A percentile compares a stretch with the other conserved stretches of the same genome.
Conservation (phyloP, 1,140 invertebrate genomes). For the Scaptomyza montana region DNA sequence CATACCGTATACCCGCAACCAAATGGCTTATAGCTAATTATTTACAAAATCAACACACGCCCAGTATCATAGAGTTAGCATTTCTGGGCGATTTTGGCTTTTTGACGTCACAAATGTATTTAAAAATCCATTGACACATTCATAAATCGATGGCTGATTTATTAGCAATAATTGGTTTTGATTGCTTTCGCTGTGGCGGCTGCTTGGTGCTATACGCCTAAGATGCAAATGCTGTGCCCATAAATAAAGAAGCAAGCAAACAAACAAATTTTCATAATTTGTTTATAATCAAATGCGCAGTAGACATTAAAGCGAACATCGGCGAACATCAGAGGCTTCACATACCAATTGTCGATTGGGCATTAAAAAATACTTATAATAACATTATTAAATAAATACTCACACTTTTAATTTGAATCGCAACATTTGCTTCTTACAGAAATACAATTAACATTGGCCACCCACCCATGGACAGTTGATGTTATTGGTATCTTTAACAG, state of each 20-base stretch:
- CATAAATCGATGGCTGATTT: constrained; percentile 76
- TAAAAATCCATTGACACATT: constrained; percentile 76
- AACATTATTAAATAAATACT: constrained; percentile 45
- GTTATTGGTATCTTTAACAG: constrained; percentile 49
- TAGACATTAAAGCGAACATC: constrained; percentile 63
- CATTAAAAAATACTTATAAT: constrained; percentile 75
- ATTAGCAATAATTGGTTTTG: constrained; percentile 75
- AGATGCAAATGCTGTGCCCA: constrained; percentile 33
- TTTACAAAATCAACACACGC: constrained; percentile 50
- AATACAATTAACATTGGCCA: constrained; percentile 49
- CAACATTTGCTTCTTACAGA: constrained; percentile 16
- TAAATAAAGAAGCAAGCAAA: constrained; percentile 44
- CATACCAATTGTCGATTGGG: constrained; percentile 33
- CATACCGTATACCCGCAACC: constrained; percentile 33
- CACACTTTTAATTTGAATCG: constrained; percentile 9
- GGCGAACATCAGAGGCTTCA: constrained; percentile 39
- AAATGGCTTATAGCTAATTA: constrained; percentile 67
- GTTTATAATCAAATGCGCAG: constrained; percentile 76
- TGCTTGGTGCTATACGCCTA: constrained; percentile 45
- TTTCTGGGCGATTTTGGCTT: background rate
- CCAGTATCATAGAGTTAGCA: background rate
- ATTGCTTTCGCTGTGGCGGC: constrained; percentile 60
- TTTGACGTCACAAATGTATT: constrained; percentile 66
- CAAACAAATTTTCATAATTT: constrained; percentile 47
- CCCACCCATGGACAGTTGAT: constrained; percentile 34